Percentiles rank a stretch among this genome's conserved stretches.
Conservation (phyloP, 2,888 invertebrate species). For the Cryptophagus acutangulus region DNA sequence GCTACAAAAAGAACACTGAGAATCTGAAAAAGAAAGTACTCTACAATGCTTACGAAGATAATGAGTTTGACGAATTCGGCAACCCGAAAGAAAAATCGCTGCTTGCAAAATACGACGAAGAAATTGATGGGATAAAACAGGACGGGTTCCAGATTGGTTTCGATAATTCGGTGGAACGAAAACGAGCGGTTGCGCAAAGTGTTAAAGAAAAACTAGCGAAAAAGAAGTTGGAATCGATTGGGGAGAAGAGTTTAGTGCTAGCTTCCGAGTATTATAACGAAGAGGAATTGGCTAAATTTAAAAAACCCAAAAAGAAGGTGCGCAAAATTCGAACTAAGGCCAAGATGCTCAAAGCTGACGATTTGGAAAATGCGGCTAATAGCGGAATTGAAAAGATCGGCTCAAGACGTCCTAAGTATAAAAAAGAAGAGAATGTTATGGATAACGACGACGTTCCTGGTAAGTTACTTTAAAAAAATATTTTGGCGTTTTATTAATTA, state of each 20-base stretch:
- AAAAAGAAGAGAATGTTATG: conserved; percentile 35
- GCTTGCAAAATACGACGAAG: conserved; percentile 91
- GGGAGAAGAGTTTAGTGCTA: conserved; percentile 60
- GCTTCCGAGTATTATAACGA: conserved; percentile 87
- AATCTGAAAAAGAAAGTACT: conserved; percentile 80
- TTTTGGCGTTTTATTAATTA: conserved; percentile 12
- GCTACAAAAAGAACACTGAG: conserved; percentile 77
- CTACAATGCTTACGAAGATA: conserved; percentile 83
- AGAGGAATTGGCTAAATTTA: conserved; percentile 83
- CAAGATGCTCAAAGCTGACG: conserved; percentile 65
- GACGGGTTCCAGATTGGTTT: conserved; percentile 74
- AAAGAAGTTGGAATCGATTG: conserved; percentile 70
- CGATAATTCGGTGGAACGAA: conserved; percentile 54
- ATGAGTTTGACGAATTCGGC: conserved; percentile 64
- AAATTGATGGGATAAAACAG: conserved; percentile 70
- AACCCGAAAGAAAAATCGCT: conserved; percentile 62
- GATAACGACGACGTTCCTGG: conserved; percentile 60
- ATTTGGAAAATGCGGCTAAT: conserved; percentile 50
- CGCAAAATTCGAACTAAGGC: conserved; percentile 63
- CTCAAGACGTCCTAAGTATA: conserved; percentile 35
- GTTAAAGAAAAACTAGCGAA: conserved; percentile 58
- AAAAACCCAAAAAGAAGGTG: conserved; percentile 77
- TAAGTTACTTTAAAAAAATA: too few relatives aligned
- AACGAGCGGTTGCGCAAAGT: conserved; percentile 49
- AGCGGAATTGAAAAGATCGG: conserved; percentile 36